phyloP scores from a whole-genome alignment of 1,140 invertebrate species.

The Papilio aristodemus region DNA sequence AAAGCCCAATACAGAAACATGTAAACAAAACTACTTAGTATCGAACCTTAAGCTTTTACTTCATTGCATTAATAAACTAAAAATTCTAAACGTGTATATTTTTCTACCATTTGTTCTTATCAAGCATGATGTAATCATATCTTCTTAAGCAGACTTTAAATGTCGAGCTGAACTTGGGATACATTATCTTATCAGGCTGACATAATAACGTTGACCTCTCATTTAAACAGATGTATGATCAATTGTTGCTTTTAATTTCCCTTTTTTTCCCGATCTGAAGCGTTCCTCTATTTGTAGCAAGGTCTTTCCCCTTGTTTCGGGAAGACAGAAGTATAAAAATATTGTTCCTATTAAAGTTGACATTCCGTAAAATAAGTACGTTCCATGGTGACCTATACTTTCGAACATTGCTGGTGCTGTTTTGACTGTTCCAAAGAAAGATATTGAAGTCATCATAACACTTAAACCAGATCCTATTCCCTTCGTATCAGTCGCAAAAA shows the following conservation, averaged over 20 bases:
- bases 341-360: slow-evolving; percentile 82
- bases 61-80: too few species aligned
- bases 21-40: too few species aligned
- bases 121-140: slow-evolving; percentile 20
- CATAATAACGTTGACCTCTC: slow-evolving; percentile 29
- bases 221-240: slow-evolving; percentile 28
- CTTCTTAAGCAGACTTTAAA: slow-evolving; percentile 24
- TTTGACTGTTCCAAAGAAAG: slow-evolving; percentile 84
- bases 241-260: slow-evolving; percentile 38
- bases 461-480: slow-evolving; percentile 80
- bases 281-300: slow-evolving; percentile 83
- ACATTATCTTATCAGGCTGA: slow-evolving; percentile 35
- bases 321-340: slow-evolving; percentile 82
- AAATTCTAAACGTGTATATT: too few species aligned
- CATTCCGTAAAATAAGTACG: slow-evolving; percentile 84
- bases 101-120: slow-evolving; percentile 9
- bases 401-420: slow-evolving; percentile 81
- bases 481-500: slow-evolving; percentile 80
- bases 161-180: slow-evolving; percentile 24
- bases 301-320: slow-evolving; percentile 86
- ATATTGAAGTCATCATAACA: slow-evolving; percentile 82
- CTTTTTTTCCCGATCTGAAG: slow-evolving; percentile 60
- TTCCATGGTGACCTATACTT: slow-evolving; percentile 78
- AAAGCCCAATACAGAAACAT: too few species aligned
- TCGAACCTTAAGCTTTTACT: too few species aligned